phyloP scores from a whole-genome alignment of 2,797 vertebrate genomes.

The Falco peregrinus region DNA sequence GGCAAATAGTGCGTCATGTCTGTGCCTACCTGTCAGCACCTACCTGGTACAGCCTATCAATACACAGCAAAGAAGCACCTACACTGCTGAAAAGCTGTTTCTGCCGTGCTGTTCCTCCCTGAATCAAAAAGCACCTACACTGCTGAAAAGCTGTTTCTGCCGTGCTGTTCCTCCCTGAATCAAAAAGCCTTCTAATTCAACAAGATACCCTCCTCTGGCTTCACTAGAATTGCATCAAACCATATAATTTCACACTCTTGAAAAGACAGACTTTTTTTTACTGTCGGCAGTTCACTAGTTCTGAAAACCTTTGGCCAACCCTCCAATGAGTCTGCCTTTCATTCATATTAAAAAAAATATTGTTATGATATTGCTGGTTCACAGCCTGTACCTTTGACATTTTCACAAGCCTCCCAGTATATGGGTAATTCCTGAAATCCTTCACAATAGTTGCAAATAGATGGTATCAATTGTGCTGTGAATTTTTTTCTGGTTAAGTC shows the following conservation, averaged over 20 bases:
- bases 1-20: fast-evolving
- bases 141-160: neutral
- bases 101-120: too few relatives aligned
- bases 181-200: neutral
- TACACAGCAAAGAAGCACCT: neutral
- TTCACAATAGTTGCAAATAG: neutral
- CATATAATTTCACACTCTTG: too few relatives aligned
- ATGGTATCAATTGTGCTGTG: fast-evolving
- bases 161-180: neutral
- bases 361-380: neutral
- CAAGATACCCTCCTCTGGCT: neutral
- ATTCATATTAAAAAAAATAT: neutral
- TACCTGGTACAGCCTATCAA: neutral
- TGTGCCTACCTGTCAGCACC: neutral
- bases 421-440: neutral
- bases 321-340: neutral
- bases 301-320: neutral
- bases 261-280: neutral
- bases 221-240: neutral
- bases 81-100: fast-evolving
- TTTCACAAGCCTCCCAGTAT: neutral
- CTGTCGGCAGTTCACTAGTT: neutral
- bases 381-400: neutral
- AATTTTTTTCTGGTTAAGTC: neutral
- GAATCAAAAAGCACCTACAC: neutral